phyloP scores from a whole-genome alignment of 2,888 invertebrate species.

The Chesias legatella region DNA sequence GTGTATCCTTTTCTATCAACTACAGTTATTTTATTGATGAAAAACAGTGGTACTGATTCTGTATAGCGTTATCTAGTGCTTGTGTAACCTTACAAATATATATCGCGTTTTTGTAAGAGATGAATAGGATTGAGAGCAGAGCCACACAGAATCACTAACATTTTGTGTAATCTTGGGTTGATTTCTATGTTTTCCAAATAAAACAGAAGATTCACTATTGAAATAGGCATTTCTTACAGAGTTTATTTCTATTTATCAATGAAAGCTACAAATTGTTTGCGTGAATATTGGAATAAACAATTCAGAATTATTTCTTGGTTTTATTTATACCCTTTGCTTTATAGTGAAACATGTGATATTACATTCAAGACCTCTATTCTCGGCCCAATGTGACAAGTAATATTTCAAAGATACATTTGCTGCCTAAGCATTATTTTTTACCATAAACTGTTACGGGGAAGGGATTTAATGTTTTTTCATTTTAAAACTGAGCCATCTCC shows the following conservation, averaged over 20 bases:
- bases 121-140: not conserved
- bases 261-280: slow-evolving; percentile 28
- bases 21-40: slow-evolving; percentile 7
- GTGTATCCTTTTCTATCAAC: slow-evolving; percentile 3
- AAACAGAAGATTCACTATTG: slow-evolving; percentile 4
- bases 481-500: no score
- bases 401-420: no score
- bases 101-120: not conserved
- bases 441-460: no score
- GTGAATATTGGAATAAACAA: slow-evolving; percentile 44
- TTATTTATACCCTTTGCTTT: no score
- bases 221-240: slow-evolving; percentile 20
- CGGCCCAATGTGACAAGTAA: no score
- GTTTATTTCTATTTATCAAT: slow-evolving; percentile 22
- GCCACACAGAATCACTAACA: not conserved
- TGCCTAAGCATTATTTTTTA: no score
- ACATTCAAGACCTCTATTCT: no score
- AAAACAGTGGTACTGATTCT: not conserved
- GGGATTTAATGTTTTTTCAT: no score
- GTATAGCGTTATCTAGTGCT: no score
- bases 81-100: no score
- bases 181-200: slow-evolving; percentile 3
- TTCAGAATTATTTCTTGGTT: slow-evolving; percentile 32
- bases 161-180: not conserved
- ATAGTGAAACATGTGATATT: no score